phyloP scores from a whole-genome alignment of 2,888 invertebrate genomes.

The Tigriopus californicus region DNA sequence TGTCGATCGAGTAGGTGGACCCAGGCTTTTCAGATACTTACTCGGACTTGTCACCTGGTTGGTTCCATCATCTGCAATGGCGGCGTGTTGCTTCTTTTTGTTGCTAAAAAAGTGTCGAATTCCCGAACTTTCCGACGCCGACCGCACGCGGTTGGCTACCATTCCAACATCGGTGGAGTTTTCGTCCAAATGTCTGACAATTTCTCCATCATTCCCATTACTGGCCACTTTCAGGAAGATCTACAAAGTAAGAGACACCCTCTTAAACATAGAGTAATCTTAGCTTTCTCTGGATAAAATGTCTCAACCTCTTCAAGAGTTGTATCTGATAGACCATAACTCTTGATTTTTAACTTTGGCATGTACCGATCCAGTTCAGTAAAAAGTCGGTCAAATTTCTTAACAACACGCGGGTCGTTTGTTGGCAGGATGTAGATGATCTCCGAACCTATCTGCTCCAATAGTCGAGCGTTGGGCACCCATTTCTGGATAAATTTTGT shows the following conservation, averaged over 20 bases:
- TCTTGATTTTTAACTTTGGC: slow-evolving; percentile 28
- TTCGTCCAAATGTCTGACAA: background rate
- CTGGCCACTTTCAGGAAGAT: slow-evolving; percentile 14
- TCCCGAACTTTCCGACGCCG: background rate
- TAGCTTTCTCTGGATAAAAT: background rate
- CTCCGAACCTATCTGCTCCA: slow-evolving; percentile 32
- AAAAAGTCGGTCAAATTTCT: slow-evolving; percentile 23
- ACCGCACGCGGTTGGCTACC: background rate
- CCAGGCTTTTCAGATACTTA: no score
- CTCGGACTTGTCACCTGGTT: no score
- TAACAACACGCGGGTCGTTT: slow-evolving; percentile 17
- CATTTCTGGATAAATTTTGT: slow-evolving; percentile 25
- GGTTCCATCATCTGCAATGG: no score
- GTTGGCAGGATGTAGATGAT: slow-evolving; percentile 26
- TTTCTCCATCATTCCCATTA: slow-evolving; percentile 8
- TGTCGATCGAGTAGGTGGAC: no score
- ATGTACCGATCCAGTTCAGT: slow-evolving; percentile 28
- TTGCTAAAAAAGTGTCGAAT: no score
- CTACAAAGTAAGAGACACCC: slow-evolving; percentile 6
- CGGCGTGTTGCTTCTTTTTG: no score
- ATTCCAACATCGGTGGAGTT: background rate
- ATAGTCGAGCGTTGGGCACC: slow-evolving; percentile 27
- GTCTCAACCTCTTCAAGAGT: slow-evolving; percentile 37
- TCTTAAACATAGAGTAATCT: background rate
- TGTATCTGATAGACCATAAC: slow-evolving; percentile 40